These are phyloP conservation scores for Lycia hirtaria DNA, from an alignment of 2,888 invertebrate genomes.

Conservation along the genomic window DNA sequence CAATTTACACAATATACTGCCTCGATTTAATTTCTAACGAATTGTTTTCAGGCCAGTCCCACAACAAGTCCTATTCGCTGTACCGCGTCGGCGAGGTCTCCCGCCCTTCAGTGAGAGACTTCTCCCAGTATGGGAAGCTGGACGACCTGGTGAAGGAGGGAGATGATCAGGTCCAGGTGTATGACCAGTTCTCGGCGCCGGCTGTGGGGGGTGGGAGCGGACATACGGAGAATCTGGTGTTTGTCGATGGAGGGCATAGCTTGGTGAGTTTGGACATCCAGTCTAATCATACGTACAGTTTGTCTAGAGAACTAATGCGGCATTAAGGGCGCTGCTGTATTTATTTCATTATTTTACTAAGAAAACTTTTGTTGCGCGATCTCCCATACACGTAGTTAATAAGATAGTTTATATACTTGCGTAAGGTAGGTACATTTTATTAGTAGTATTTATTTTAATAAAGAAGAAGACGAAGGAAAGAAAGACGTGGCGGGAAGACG, in stretches of 20 bases:
- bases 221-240: constrained; percentile 91
- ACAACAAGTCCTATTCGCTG: constrained; percentile 91
- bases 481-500: no score
- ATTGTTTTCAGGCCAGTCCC: constrained; percentile 90
- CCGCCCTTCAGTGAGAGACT: constrained; percentile 90
- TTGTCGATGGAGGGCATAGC: constrained; percentile 95
- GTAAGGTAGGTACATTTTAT: no score
- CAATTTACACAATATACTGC: no score
- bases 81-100: constrained; percentile 92
- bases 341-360: no score
- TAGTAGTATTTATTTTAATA: no score
- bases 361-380: no score
- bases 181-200: constrained; percentile 93
- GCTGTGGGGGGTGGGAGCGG: constrained; percentile 90
- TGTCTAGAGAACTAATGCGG: background rate
- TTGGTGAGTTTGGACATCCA: constrained; percentile 73
- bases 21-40: no score
- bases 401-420: no score
- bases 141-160: constrained; percentile 89
- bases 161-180: constrained; percentile 88
- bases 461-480: no score
- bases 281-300: background rate
- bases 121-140: constrained; percentile 93
- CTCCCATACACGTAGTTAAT: no score
- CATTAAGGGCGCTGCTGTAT: no score